phyloP scores from a whole-genome alignment of 2,888 invertebrate species.

The Mechanitis mazaeus region DNA sequence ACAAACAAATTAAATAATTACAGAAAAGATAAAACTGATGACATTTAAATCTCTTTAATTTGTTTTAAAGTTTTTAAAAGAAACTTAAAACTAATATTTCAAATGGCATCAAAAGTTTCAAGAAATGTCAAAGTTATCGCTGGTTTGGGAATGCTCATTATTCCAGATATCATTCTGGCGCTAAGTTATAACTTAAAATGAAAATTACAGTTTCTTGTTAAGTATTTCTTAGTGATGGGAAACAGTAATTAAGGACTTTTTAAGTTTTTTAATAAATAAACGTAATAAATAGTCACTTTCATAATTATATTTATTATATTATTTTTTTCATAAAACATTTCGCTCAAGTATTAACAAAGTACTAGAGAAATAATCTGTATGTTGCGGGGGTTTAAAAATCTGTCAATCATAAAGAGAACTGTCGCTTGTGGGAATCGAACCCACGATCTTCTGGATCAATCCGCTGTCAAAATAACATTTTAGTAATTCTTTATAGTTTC shows the following conservation, averaged over 20 bases:
- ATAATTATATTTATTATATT: too few relatives aligned
- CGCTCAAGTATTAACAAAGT: too few relatives aligned
- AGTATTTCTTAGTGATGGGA: not conserved
- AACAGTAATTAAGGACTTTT: too few relatives aligned
- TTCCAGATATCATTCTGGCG: slow-evolving; percentile 12
- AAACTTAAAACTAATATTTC: slow-evolving; percentile 26
- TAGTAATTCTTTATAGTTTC: not conserved
- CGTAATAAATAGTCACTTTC: too few relatives aligned
- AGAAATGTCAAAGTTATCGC: slow-evolving; percentile 17
- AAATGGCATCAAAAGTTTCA: slow-evolving; percentile 19
- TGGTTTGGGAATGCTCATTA: slow-evolving; percentile 17
- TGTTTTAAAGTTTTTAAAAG: slow-evolving; percentile 21
- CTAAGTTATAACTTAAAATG: slow-evolving; percentile 5
- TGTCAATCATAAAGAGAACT: too few relatives aligned
- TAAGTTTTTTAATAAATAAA: too few relatives aligned
- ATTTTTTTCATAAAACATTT: too few relatives aligned
- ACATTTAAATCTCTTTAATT: slow-evolving; percentile 16
- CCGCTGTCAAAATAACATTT: too few relatives aligned
- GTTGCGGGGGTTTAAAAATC: too few relatives aligned
- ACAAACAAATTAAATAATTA: not conserved
- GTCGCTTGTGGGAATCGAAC: too few relatives aligned
- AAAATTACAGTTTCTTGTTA: not conserved
- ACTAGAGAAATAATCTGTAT: too few relatives aligned
- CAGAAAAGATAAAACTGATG: not conserved
- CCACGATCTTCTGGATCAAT: too few relatives aligned